Conservation (phyloP, 2,888 invertebrate genomes). For the Dugesia japonica region DNA sequence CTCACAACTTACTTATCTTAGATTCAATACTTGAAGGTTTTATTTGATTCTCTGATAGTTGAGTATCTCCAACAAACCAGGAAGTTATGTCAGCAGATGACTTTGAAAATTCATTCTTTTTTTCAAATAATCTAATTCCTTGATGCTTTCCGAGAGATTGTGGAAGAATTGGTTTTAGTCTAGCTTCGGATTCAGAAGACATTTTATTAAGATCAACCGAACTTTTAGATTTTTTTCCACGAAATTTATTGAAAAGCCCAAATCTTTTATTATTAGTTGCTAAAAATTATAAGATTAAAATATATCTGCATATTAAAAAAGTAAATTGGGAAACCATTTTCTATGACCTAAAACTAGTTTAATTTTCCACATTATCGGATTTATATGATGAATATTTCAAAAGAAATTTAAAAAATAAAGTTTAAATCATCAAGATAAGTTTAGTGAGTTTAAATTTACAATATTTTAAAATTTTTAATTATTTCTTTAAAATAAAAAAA, state of each 20-base stretch:
- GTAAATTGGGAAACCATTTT: no score
- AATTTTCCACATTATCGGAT: no score
- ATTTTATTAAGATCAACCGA: neutral
- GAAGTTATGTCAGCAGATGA: neutral
- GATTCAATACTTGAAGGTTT: neutral
- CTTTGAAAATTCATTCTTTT: neutral
- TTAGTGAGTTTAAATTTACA: no score
- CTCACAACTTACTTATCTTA: neutral
- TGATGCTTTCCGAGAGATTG: neutral
- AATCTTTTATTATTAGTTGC: neutral
- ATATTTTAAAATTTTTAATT: no score
- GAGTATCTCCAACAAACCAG: neutral
- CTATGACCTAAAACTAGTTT: no score
- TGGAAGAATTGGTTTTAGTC: neutral
- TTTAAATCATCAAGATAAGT: no score
- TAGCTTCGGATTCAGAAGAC: neutral
- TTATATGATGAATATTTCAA: no score
- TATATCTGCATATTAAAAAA: no score
- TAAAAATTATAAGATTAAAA: neutral
- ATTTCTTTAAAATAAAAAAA: no score
- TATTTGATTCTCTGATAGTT: neutral
- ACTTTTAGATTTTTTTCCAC: neutral
- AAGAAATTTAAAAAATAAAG: no score
- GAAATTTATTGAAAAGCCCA: constrained; percentile 6
- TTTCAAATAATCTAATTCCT: neutral